phyloP scores from a whole-genome alignment of 2,797 vertebrate genomes.

The Myotis findleyi region DNA sequence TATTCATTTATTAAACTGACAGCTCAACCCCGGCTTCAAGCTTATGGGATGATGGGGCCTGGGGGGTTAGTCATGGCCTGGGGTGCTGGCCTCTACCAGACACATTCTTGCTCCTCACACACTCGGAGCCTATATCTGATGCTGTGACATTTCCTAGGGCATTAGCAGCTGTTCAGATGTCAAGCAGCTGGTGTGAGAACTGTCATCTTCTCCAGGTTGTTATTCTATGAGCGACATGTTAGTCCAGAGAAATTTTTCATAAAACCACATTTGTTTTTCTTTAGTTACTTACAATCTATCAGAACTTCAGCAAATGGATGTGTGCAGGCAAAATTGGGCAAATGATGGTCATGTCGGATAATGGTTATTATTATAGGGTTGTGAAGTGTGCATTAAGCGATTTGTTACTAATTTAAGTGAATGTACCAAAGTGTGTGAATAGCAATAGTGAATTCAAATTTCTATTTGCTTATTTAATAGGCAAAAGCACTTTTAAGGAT shows the following conservation, averaged over 20 bases:
- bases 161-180: slow-evolving; percentile 86
- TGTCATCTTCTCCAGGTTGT: slow-evolving; percentile 81
- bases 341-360: background rate
- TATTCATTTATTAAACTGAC: slow-evolving; percentile 90
- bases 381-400: background rate
- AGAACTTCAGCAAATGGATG: slow-evolving; percentile 55
- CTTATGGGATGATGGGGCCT: slow-evolving; percentile 83
- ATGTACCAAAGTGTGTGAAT: background rate
- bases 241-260: slow-evolving; percentile 76
- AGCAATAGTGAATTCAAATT: background rate
- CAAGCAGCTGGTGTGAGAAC: slow-evolving; percentile 83
- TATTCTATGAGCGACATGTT: slow-evolving; percentile 80
- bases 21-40: slow-evolving; percentile 86
- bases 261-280: slow-evolving; percentile 77
- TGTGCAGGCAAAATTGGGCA: slow-evolving; percentile 11
- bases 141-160: slow-evolving; percentile 88
- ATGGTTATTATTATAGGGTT: background rate
- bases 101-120: slow-evolving; percentile 78
- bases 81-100: slow-evolving; percentile 80
- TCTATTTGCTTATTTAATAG: background rate
- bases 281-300: slow-evolving; percentile 73
- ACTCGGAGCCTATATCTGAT: slow-evolving; percentile 83
- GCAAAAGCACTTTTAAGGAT: background rate
- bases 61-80: slow-evolving; percentile 85
- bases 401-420: background rate